Evolutionary conservation across 2,888 invertebrate genomes (phyloP), one percentile per base, ranked within the genome.

Genomic region (Ectemnius lituratus): DNA sequence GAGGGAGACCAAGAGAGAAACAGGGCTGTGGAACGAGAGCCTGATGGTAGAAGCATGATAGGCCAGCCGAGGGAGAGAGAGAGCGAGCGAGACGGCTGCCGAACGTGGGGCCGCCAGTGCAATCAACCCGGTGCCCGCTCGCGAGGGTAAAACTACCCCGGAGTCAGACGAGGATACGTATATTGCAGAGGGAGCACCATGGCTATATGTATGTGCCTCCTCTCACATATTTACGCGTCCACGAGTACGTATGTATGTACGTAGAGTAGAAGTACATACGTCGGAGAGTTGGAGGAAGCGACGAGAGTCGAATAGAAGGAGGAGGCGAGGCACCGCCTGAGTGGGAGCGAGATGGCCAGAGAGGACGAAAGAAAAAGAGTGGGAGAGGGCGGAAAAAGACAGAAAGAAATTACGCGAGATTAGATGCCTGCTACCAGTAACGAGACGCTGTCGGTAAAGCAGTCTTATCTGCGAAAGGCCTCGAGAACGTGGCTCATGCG

Each of bases 91-190:
- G 84, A 79, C 65, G 71, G 78, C 72, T 79, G 82, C 83, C 81
- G 82, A 85, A 82, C 74, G 85, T 82, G 85, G 84, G 86, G 86
- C 85, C 86, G 87, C 82, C 87, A 87, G 90, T 89, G 89, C 89
- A 90, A 90, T 90, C 90, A 90, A 90, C 90, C 88, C 89, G 87
- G 85, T 87, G 82, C 84, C 82, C 86, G 84, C 83, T 86, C 81
- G 83, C 84, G 84, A 86, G 87, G 87, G 88, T 88, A 86, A 87
- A 89, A 86, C 89, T 87, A 89, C 88, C 88, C 88, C 86, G 83
- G 86, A 85, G 85, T 88, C 83, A 84, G 86, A 86, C 85, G 80
- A 86, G 85, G 84, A 88, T 79, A 86, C 77, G 79, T 80, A 85
- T 82, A 86, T 85, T 79, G 79, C 80, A 63, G 80, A 84, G 83